Percentiles rank a stretch among this genome's conserved stretches.
Evolutionary conservation across 2,888 invertebrate genomes (phyloP).

Genomic region (Azorinus chamasolen): DNA sequence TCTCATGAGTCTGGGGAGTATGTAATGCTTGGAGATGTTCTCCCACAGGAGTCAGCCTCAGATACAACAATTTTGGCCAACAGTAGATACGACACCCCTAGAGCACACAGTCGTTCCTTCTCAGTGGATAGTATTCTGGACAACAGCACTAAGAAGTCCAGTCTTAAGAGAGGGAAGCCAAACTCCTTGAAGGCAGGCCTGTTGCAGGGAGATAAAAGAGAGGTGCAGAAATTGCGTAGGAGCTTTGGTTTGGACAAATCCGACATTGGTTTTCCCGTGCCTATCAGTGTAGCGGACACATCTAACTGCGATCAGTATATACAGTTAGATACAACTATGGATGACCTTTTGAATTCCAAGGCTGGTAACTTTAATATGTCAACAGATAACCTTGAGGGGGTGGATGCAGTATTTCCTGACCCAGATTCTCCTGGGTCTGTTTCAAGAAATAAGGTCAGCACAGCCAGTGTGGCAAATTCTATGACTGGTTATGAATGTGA

Average conservation of each 20-base stretch:
- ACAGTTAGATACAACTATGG: slow-evolving; percentile 50
- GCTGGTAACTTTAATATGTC: neutral
- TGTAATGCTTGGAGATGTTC: slow-evolving; percentile 30
- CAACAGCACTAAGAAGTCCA: slow-evolving; percentile 51
- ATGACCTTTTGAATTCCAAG: slow-evolving; percentile 31
- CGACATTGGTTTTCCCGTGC: slow-evolving; percentile 70
- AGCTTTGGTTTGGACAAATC: slow-evolving; percentile 77
- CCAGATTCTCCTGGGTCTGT: slow-evolving; percentile 45
- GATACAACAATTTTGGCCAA: slow-evolving; percentile 31
- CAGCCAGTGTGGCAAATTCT: neutral
- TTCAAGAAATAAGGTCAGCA: slow-evolving; percentile 6
- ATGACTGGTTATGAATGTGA: slow-evolving; percentile 44
- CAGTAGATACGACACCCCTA: slow-evolving; percentile 37
- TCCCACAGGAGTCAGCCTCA: slow-evolving; percentile 30
- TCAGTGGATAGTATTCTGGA: slow-evolving; percentile 53
- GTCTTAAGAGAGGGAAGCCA: slow-evolving; percentile 76
- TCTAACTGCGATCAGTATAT: slow-evolving; percentile 38
- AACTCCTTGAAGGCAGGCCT: slow-evolving; percentile 80
- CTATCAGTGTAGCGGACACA: slow-evolving; percentile 62
- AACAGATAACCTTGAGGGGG: slow-evolving; percentile 1
- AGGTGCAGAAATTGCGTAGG: slow-evolving; percentile 70
- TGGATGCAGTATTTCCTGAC: slow-evolving; percentile 6
- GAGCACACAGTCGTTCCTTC: slow-evolving; percentile 40
- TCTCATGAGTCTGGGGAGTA: slow-evolving; percentile 54
- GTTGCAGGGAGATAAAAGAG: slow-evolving; percentile 68